Evolutionary conservation across 2,888 invertebrate species (phyloP), one percentile per base, ranked within the genome.

Genomic region (Plemyria rubiginata): DNA sequence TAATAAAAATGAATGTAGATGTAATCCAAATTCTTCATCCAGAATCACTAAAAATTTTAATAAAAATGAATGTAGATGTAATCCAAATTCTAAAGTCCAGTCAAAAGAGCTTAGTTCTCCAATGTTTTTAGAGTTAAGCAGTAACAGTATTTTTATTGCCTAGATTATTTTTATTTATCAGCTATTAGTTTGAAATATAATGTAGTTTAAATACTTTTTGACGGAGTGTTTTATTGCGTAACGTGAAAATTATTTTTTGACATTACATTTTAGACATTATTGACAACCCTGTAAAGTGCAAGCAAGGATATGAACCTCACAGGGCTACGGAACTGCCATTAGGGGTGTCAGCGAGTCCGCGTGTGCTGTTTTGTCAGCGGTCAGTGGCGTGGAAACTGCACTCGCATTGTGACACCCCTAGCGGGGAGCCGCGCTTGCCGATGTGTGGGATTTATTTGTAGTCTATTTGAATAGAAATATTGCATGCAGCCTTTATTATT

Each of bases 321-420:
- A 68, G 70, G 68, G 74, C 73, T 70, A 78, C 72, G 76, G 78
- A 76, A 72, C 76, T 77, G 78, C 79, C 82, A 84, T 84, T 82
- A 88, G 86, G 87, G 88, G 86, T 86, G 86, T 85, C 84, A 79
- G 75, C 77, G 74, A 77, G 73, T 76, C 78, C 76, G 74, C 78
- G 76, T 79, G 78, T 70, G 69, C 67, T 75, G 81, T 84, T 85
- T 88, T 90, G 88, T 90, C 77, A 73, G 78, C 72, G 84, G 68
- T 74, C 86, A 79, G 74, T 80, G 82, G 78, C 66, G 86, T 84
- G 87, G 85, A 90, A 92, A 86, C 82, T 76, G 76, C 63, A 73
- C 72, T 75, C 65, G 70, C 77, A 84, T 86, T 88, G 86, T 86
- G 86, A 83, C 86, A 88, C 76, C 88, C 88, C 87, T 89, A 72